Evolutionary conservation across 1,140 invertebrate genomes (phyloP), one percentile per base, ranked within the genome.

Genomic region (Dreissena polymorpha): DNA sequence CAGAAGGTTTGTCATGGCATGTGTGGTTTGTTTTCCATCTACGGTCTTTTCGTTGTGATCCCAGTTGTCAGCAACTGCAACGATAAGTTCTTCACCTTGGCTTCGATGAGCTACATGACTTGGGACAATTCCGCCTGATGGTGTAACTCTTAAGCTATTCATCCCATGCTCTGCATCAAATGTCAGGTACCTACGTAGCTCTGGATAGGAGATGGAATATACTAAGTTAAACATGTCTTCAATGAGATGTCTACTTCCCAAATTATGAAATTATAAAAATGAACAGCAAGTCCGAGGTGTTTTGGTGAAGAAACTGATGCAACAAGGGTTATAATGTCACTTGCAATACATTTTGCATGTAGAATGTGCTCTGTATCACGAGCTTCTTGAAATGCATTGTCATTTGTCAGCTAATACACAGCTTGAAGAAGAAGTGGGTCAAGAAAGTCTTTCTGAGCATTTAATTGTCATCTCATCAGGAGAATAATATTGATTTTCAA

Each of bases 1-100:
- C 10, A 10, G 79, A 27, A 82, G 63, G 55, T n/a, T 74, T 10
- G 79, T 82, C 79, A 83, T 83, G 18, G 71, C 80, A 83, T 83
- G 80, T 39, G 63, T 75, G 0, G 80, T 83, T 57, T 64, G 25
- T 68, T 83, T 83, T 12, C 63, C 80, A 68, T 76, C 65, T n/a
- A 68, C 13, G 10, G 70, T 83, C 60, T 29, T 75, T 55, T 83
- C 80, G 75, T 76, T 57, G 50, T 76, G 71, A 23, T 83, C 71
- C 80, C 63, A 75, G 55, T 75, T 83, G 50, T 75, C 64, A 18
- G 25, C 71, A 7, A 21, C 80, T 67, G 49, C 72, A 16, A 83
- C 63, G 10, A 79, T 57, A 18, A 49, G 6, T 10, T 70, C 16
- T 12, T 10, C 76, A 12, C 64, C 27, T 25, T 51, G 14, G 21